Evolutionary conservation across 2,888 invertebrate species (phyloP).

Genomic region (Orthosia cruda): DNA sequence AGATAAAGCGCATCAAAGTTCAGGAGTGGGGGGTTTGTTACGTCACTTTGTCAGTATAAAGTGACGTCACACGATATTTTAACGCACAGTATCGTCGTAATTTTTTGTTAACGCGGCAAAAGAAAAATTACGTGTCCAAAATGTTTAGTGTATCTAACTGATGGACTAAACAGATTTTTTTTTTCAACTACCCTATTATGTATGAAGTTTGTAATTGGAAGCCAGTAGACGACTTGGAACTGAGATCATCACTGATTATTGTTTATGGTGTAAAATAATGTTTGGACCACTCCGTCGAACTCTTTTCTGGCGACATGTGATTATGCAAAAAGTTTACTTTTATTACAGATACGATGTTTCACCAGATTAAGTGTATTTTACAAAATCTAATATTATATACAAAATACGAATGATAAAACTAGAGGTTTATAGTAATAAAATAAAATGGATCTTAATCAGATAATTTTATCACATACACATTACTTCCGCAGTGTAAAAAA

Average conservation of each 20-base stretch:
- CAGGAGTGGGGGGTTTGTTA: no score
- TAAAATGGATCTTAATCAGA: constrained; percentile 87
- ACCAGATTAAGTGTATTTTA: constrained; percentile 81
- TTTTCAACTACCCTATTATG: constrained; percentile 2
- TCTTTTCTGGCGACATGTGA: constrained; percentile 66
- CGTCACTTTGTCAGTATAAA: no score
- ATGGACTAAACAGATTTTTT: no score
- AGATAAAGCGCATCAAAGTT: no score
- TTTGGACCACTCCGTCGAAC: constrained; percentile 69
- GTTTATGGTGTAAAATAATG: constrained; percentile 66
- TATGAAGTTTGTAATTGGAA: constrained; percentile 44
- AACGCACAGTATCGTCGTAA: no score
- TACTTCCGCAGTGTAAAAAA: constrained; percentile 80
- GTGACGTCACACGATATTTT: no score
- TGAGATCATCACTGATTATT: constrained; percentile 63
- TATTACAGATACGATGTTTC: constrained; percentile 68
- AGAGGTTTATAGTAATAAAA: constrained; percentile 85
- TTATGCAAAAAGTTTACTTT: constrained; percentile 64
- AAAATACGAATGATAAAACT: constrained; percentile 85
- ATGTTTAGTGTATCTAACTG: no score
- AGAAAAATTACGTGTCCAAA: no score
- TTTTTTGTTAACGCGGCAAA: no score
- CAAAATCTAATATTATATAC: constrained; percentile 88
- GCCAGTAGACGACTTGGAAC: constrained; percentile 45
- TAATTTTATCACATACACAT: constrained; percentile 88